Percentiles rank a stretch among this genome's conserved stretches.
These are phyloP conservation scores for Dasyornis broadbenti DNA, from an alignment of 2,113 vertebrate species.

Conservation along the genomic window DNA sequence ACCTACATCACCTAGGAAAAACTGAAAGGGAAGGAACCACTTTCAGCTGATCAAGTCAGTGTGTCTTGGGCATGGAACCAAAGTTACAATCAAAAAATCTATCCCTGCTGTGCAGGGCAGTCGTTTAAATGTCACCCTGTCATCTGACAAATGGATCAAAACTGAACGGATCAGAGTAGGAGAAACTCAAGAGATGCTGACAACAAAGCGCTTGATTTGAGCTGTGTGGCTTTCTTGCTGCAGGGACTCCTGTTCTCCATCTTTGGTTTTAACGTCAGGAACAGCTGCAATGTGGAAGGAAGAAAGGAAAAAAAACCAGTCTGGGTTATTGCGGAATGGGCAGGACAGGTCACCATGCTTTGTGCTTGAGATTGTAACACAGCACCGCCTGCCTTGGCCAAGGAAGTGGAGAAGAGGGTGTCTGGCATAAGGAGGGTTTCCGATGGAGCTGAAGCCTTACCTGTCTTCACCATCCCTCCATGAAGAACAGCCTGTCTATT, in stretches of 20 bases:
- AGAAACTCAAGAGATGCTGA: slow-evolving; percentile 62
- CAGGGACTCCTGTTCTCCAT: slow-evolving; percentile 53
- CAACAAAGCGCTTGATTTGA: slow-evolving; percentile 54
- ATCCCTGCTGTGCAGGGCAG: slow-evolving; percentile 95
- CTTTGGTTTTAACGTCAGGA: slow-evolving; percentile 81
- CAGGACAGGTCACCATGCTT: not conserved
- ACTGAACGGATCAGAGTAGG: slow-evolving; percentile 60
- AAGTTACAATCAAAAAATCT: slow-evolving; percentile 83
- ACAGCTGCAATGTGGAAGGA: slow-evolving; percentile 50
- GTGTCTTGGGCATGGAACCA: slow-evolving; percentile 85
- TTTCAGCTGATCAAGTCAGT: slow-evolving; percentile 67
- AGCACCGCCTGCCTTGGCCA: not conserved
- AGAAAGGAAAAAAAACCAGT: not conserved
- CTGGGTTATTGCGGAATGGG: not conserved
- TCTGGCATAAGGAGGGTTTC: not conserved
- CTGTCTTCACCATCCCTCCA: not conserved
- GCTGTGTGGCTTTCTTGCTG: slow-evolving; percentile 69
- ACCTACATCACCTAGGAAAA: slow-evolving; percentile 52
- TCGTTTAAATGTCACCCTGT: slow-evolving; percentile 69
- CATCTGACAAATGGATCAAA: slow-evolving; percentile 50
- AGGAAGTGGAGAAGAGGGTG: not conserved
- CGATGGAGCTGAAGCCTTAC: slow-evolving; percentile 1
- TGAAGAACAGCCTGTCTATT: not conserved
- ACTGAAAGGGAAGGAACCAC: slow-evolving; percentile 51
- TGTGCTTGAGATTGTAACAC: not conserved